Evolutionary conservation across 2,888 invertebrate species (phyloP).

Genomic region (Nymphalis c-album): DNA sequence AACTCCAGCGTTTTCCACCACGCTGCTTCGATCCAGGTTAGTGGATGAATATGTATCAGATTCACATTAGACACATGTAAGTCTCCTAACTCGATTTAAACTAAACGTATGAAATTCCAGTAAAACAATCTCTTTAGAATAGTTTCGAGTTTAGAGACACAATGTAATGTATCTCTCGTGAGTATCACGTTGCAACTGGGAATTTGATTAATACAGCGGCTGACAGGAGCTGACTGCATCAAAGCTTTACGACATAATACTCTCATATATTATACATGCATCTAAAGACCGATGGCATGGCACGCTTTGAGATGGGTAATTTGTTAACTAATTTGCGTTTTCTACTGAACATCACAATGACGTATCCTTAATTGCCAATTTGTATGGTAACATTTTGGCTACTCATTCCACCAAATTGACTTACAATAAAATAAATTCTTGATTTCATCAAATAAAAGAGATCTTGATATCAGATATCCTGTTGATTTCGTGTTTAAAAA

Average conservation of each 20-base stretch:
- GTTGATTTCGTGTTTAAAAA: too few relatives aligned
- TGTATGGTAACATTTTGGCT: background rate
- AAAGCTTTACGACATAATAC: constrained; percentile 11
- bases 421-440: too few relatives aligned
- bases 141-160: background rate
- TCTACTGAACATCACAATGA: background rate
- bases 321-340: constrained; percentile 8
- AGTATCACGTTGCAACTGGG: constrained; percentile 2
- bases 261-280: constrained; percentile 8
- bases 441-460: too few relatives aligned
- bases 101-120: background rate
- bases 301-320: constrained; percentile 6
- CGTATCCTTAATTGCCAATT: background rate
- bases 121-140: background rate
- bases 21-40: too few relatives aligned
- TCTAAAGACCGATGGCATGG: background rate
- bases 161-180: background rate
- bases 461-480: too few relatives aligned
- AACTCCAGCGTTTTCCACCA: too few relatives aligned
- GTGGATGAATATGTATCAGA: too few relatives aligned
- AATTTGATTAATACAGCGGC: constrained; percentile 8
- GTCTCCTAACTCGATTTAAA: too few relatives aligned
- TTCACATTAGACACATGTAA: too few relatives aligned
- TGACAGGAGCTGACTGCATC: constrained; percentile 10
- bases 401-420: background rate